phyloP scores from a whole-genome alignment of 2,797 vertebrate genomes.

The Anolis apletophallus region DNA sequence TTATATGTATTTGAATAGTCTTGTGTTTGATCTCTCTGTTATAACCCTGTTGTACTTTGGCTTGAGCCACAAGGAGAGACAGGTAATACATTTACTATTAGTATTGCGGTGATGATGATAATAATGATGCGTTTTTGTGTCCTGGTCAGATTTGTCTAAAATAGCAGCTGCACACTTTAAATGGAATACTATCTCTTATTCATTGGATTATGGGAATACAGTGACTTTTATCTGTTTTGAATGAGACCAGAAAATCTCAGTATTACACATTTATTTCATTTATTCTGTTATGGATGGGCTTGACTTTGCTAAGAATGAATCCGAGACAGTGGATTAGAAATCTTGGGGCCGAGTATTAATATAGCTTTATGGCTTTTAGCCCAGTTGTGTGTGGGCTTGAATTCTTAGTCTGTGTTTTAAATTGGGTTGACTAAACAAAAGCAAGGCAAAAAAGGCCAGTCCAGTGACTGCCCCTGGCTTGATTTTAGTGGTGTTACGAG shows the following conservation, averaged over 20 bases:
- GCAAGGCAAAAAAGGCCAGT: background rate
- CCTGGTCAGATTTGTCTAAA: background rate
- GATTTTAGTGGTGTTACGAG: background rate
- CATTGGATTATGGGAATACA: background rate
- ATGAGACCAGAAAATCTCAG: background rate
- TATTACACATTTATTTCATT: background rate
- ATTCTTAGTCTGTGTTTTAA: background rate
- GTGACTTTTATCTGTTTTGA: background rate
- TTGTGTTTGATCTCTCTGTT: too few species aligned
- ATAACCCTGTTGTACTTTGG: too few species aligned
- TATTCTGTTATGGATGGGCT: background rate
- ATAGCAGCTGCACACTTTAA: background rate
- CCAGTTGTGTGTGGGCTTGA: background rate
- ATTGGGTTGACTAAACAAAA: slow-evolving; percentile 13
- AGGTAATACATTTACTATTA: too few species aligned
- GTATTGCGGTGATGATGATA: too few species aligned
- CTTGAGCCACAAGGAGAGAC: too few species aligned
- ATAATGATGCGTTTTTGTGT: background rate
- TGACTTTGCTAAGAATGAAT: background rate
- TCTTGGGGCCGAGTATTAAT: background rate
- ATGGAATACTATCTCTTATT: background rate
- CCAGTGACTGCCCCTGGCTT: background rate
- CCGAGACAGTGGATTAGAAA: background rate
- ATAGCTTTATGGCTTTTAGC: background rate
- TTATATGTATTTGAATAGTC: too few species aligned